Evolutionary conservation across 2,113 vertebrate genomes (phyloP).

Genomic region (Campylorhamphus procurvoides): DNA sequence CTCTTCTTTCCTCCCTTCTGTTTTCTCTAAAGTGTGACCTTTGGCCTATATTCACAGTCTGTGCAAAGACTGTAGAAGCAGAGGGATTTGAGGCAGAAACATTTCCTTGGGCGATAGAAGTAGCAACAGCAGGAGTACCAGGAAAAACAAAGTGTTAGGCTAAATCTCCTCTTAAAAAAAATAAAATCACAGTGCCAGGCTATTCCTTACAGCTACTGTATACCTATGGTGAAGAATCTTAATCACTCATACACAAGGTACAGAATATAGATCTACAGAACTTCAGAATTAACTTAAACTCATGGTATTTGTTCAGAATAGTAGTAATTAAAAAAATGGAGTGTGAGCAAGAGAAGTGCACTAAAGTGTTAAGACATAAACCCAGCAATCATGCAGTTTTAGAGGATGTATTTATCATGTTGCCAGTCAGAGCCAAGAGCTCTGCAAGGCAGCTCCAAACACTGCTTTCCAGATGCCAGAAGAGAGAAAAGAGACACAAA

Average conservation of each 20-base stretch:
- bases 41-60: not conserved
- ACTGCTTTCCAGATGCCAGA: not conserved
- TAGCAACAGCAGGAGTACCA: slow-evolving; percentile 47
- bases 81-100: slow-evolving; percentile 45
- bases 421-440: not conserved
- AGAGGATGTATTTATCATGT: not conserved
- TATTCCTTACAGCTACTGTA: not conserved
- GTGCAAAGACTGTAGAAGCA: not conserved
- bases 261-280: not conserved
- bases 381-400: not conserved
- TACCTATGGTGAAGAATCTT: not conserved
- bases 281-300: not conserved
- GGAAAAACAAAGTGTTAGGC: slow-evolving; percentile 26
- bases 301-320: not conserved
- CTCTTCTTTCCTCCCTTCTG: not conserved
- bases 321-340: not conserved
- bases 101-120: slow-evolving; percentile 59
- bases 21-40: slow-evolving; percentile 24
- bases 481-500: not conserved
- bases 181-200: not conserved
- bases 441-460: not conserved
- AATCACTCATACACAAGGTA: not conserved
- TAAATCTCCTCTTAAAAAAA: slow-evolving; percentile 7
- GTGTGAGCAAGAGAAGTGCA: not conserved
- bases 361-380: not conserved